Evolutionary conservation across 2,113 vertebrate genomes (phyloP), one percentile per base, ranked within the genome.

Genomic region (Lontra canadensis): DNA sequence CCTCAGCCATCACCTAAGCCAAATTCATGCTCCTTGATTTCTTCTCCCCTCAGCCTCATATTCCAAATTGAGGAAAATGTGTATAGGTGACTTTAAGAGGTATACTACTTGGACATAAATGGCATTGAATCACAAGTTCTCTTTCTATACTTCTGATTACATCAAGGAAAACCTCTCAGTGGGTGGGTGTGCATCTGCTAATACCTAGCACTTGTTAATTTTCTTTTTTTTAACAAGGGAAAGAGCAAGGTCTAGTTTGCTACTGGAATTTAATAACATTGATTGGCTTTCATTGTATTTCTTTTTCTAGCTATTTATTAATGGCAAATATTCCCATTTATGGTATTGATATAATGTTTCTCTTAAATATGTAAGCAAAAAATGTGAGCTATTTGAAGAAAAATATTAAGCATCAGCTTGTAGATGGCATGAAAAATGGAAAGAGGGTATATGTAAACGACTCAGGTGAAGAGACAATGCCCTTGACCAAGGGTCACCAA

Each of bases 381-480:
- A 87, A 78, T 4, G 15, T 79, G 57, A 86, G 49, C 34, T 89
- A 87, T 59, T 88, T 76, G 31, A 74, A 90, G 23, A 39, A 85
- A 73, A 63, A 31, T 25, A 89, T 52, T 69, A 93, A 84, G 23
- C 21, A 90, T 55, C 73, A 47, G 26, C 52, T 55, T 12, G 36
- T 18, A n/a, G 42, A 67, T 25, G 29, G 39, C 25, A 78, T 3
- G 47, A 57, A 85, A 78, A 93, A 85, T 4, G 67, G 29, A 39
- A 29, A 69, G 59, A 39, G 29, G 14, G 13, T 13, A 5, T 17
- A 69, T 31, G 29, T 6, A 44, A 79, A 55, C 7, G 17, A 84
- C 78, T 69, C 42, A 65, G 44, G 8, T 36, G 49, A 47, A 42
- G 5, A 76, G 57, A 44, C 34, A 69, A 49, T 47, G 39, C 17